phyloP scores from a whole-genome alignment of 2,888 invertebrate genomes.

The Eurois occulta region DNA sequence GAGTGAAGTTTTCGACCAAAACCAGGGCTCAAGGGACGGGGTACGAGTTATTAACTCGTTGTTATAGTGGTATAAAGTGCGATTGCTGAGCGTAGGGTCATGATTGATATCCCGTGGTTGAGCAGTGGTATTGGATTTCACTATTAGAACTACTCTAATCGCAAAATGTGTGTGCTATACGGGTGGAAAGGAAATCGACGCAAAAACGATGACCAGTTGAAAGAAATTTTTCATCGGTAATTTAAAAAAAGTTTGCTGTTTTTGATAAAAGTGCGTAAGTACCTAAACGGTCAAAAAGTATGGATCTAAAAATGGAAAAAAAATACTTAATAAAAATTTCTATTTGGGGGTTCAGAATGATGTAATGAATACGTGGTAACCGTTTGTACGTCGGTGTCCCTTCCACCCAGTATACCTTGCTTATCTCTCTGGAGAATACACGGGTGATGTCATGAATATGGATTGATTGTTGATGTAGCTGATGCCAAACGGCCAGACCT shows the following conservation, averaged over 20 bases:
- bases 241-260: too few species aligned
- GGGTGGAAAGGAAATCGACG: not conserved
- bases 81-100: not conserved
- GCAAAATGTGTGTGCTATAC: not conserved
- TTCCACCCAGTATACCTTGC: not conserved
- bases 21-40: too few species aligned
- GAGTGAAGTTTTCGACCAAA: too few species aligned
- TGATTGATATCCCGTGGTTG: not conserved
- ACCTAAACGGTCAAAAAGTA: too few species aligned
- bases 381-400: not conserved
- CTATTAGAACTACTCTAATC: not conserved
- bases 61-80: not conserved
- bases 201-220: not conserved
- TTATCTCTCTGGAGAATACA: not conserved
- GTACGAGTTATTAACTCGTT: too few species aligned
- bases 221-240: too few species aligned
- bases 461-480: constrained; percentile 70
- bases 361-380: not conserved
- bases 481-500: constrained; percentile 83
- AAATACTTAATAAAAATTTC: too few species aligned
- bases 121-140: not conserved
- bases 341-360: too few species aligned
- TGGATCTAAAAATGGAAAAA: too few species aligned
- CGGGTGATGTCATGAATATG: not conserved
- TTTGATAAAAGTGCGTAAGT: too few species aligned